Evolutionary conservation across 2,113 vertebrate genomes (phyloP).

Genomic region (Platichthys flesus): DNA sequence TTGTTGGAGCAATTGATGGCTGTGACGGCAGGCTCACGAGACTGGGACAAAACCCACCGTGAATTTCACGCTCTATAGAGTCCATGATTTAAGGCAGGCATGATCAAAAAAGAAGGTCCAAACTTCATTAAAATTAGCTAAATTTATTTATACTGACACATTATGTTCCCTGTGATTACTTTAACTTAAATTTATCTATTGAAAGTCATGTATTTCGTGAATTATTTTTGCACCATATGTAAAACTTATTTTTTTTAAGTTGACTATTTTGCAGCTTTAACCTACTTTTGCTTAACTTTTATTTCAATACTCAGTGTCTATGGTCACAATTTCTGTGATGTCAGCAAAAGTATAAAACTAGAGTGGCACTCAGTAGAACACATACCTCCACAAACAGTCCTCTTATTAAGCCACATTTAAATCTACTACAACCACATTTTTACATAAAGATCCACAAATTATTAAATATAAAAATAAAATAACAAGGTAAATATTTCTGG

Average conservation of each 20-base stretch:
- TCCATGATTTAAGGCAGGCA: not conserved
- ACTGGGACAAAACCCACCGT: constrained; percentile 6
- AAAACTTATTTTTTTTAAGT: not conserved
- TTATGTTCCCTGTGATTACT: not conserved
- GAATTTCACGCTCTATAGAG: constrained; percentile 18
- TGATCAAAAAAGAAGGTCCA: constrained; percentile 10
- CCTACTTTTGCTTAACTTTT: no score
- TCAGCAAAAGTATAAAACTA: no score
- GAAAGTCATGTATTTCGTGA: not conserved
- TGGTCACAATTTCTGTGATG: no score
- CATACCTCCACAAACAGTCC: no score
- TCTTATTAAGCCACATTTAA: no score
- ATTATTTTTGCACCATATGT: not conserved
- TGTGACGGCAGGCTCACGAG: constrained; percentile 45
- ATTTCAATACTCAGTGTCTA: no score
- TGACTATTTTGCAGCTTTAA: not conserved
- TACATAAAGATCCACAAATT: no score
- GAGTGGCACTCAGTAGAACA: no score
- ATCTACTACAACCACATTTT: no score
- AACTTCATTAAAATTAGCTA: not conserved
- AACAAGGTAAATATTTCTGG: no score
- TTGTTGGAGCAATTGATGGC: constrained; percentile 44
- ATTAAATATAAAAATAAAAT: no score
- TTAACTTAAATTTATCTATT: not conserved
- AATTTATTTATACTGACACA: not conserved